These are phyloP conservation scores for Notarius lentiginosus DNA, from an alignment of 2,113 vertebrate genomes.

Conservation along the genomic window DNA sequence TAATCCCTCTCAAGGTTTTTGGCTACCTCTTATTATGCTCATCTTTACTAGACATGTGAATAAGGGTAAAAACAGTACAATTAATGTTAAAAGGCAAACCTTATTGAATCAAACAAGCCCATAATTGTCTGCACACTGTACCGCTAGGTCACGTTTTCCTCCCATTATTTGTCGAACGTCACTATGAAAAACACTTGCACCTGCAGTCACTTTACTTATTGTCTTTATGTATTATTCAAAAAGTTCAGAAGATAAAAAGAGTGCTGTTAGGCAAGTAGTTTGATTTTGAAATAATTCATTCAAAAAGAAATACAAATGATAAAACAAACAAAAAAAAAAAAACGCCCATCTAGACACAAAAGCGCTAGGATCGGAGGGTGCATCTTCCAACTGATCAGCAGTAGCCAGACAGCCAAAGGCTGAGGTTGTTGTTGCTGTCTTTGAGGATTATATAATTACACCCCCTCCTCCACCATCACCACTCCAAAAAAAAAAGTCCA, in stretches of 20 bases:
- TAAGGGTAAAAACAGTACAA: conserved; percentile 90
- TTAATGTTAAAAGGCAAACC: conserved; percentile 98
- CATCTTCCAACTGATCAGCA: conserved; percentile 51
- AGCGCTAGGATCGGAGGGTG: conserved; percentile 62
- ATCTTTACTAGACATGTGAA: conserved; percentile 91
- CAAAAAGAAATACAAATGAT: conserved; percentile 50
- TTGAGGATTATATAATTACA: conserved; percentile 62
- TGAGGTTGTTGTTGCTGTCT: conserved; percentile 67
- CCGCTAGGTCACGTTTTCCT: conserved; percentile 45
- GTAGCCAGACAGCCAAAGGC: conserved; percentile 52
- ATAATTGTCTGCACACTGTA: conserved; percentile 73
- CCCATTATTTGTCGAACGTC: conserved; percentile 63
- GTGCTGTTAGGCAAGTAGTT: conserved; percentile 82
- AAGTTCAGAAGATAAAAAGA: conserved; percentile 79
- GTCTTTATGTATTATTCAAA: conserved; percentile 65
- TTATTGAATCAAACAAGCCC: conserved; percentile 78
- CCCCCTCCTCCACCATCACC: background rate
- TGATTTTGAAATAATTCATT: conserved; percentile 61
- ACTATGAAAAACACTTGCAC: conserved; percentile 62
- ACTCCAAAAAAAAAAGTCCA: conserved; percentile 26
- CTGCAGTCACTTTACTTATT: conserved; percentile 67
- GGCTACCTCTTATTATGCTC: conserved; percentile 89
- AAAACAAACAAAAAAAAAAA: conserved; percentile 63
- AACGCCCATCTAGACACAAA: conserved; percentile 70
- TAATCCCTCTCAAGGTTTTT: conserved; percentile 74